Percentiles rank a stretch among this genome's conserved stretches.
Conservation (phyloP, 2,888 invertebrate species). For the Stenodera caucasica region DNA sequence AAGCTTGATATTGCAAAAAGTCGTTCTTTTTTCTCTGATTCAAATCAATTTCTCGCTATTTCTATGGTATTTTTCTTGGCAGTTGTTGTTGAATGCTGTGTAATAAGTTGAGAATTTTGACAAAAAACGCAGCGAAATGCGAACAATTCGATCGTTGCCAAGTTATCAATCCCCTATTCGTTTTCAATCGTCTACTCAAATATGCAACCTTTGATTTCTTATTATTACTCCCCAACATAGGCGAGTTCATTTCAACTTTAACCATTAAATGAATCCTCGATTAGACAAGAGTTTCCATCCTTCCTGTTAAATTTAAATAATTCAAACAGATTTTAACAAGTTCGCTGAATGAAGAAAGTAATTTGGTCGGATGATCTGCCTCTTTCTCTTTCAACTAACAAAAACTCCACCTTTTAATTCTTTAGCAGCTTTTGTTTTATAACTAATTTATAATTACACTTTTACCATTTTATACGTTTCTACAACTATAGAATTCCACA, state of each 20-base stretch:
- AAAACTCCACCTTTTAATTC: too few species aligned
- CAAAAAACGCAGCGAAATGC: too few species aligned
- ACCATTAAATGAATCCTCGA: constrained; percentile 20
- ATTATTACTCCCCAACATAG: constrained; percentile 16
- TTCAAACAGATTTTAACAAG: constrained; percentile 19
- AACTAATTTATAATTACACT: background rate
- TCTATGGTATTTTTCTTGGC: too few species aligned
- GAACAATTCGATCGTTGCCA: background rate
- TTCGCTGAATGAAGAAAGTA: constrained; percentile 8
- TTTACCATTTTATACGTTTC: background rate
- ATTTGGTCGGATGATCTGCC: background rate
- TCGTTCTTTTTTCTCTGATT: too few species aligned
- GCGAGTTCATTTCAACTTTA: constrained; percentile 24
- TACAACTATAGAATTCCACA: background rate
- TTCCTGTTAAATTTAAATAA: constrained; percentile 21
- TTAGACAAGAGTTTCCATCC: constrained; percentile 11
- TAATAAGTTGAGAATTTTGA: too few species aligned
- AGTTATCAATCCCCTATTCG: constrained; percentile 1
- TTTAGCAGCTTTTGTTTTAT: background rate
- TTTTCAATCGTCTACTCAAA: constrained; percentile 13
- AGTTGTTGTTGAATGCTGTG: too few species aligned
- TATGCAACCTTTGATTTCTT: constrained; percentile 18
- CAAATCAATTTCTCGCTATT: too few species aligned
- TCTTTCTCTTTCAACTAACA: background rate
- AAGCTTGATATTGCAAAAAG: background rate